Evolutionary conservation across 1,140 invertebrate genomes (phyloP), one percentile per base, ranked within the genome.

Genomic region (Drosophila punjabiensis): DNA sequence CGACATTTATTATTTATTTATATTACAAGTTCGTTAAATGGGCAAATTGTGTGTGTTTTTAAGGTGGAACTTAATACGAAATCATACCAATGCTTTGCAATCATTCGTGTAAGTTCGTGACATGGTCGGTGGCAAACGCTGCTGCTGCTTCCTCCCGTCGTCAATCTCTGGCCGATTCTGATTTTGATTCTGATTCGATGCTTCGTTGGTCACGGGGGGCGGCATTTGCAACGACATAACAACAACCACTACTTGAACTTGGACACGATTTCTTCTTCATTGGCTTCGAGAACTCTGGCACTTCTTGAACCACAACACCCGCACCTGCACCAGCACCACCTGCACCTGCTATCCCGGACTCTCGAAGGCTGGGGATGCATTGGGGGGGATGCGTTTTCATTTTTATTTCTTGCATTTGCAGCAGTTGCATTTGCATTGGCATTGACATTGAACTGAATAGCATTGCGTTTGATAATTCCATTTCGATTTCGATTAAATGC

Each of bases 81-180:
- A 90, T 92, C 91, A 92, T 92, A 92, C 91, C 91, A 92, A 92
- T 92, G 84, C 82, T 77, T 91, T 82, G 86, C 82, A 91, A 90
- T 90, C 86, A 90, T 91, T 90, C 87, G 86, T 90, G 86, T 90
- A 82, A 90, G 87, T 91, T 91, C 82, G 82, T 86, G 79, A 90
- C 87, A 91, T 91, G 64, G 85, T 79, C 83, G 84, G 52, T 88
- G 71, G 82, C 79, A 81, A 53, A 60, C 76, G 80, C 63, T 50
- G 80, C 58, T 39, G 55, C 55, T 39, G 55, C 55, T 39, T 58
- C 55, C 39, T 75, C 61, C 59, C 56, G 70, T 67, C 53, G 81
- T 67, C 48, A 64, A 64, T 67, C 64, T 33, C 64, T 67, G 65
- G 71, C 62, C 65, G 20, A 52, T 70, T 47, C 59, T 56, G 71